Percentiles rank a stretch among this genome's conserved stretches.
phyloP scores from a whole-genome alignment of 2,888 invertebrate species.

The Arctia plantaginis region DNA sequence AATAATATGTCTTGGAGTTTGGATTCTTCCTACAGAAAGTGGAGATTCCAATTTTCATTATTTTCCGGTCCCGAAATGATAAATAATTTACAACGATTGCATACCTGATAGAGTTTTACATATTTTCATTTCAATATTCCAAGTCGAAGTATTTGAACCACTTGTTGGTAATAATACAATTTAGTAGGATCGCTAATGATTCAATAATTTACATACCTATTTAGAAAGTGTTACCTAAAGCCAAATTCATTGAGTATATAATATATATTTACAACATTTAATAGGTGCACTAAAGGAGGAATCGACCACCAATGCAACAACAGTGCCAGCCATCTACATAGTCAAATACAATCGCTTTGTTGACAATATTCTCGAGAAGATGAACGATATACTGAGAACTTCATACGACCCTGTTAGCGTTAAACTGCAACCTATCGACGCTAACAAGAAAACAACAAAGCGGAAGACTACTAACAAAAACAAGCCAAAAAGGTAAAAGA shows the following conservation, averaged over 20 bases:
- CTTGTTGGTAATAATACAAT: background rate
- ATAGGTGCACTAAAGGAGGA: slow-evolving; percentile 83
- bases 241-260: no score
- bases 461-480: slow-evolving; percentile 79
- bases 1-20: background rate
- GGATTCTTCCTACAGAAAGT: background rate
- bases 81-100: background rate
- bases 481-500: slow-evolving; percentile 72
- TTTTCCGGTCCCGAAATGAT: background rate
- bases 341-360: slow-evolving; percentile 95
- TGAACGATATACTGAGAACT: slow-evolving; percentile 92
- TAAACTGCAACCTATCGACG: slow-evolving; percentile 87
- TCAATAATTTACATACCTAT: background rate
- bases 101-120: background rate
- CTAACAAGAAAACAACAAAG: slow-evolving; percentile 83
- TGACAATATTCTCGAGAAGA: slow-evolving; percentile 92
- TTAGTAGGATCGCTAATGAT: background rate
- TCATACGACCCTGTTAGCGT: slow-evolving; percentile 95
- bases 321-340: slow-evolving; percentile 90
- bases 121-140: background rate
- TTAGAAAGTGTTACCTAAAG: no score
- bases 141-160: background rate
- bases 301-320: slow-evolving; percentile 67
- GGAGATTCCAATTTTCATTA: background rate
- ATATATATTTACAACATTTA: slow-evolving; percentile 28